Percentiles rank a stretch among this genome's conserved stretches.
Evolutionary conservation across 2,888 invertebrate genomes (phyloP).

Genomic region (Drosophila robusta): DNA sequence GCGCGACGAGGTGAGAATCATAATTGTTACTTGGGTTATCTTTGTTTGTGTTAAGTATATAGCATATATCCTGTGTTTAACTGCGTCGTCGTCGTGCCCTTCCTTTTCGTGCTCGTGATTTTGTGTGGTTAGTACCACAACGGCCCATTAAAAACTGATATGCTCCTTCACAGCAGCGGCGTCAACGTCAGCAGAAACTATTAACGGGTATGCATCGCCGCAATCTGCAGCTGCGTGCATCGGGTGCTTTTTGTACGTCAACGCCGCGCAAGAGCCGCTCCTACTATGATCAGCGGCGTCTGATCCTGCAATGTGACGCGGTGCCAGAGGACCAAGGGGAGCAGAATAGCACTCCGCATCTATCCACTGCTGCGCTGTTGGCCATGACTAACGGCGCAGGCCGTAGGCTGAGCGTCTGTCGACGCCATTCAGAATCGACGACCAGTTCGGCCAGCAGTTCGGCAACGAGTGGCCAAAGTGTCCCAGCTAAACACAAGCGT

Average conservation of each 20-base stretch:
- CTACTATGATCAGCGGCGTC: constrained; percentile 57
- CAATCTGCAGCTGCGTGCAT: constrained; percentile 12
- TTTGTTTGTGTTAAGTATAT: constrained; percentile 21
- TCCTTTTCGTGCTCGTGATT: constrained; percentile 25
- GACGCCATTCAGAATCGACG: not conserved
- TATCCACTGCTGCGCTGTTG: constrained; percentile 24
- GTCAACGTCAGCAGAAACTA: constrained; percentile 19
- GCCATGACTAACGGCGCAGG: constrained; percentile 10
- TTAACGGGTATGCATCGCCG: constrained; percentile 34
- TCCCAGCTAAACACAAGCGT: constrained; percentile 26
- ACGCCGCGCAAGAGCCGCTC: constrained; percentile 82
- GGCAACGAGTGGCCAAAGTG: not conserved
- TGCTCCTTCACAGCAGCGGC: constrained; percentile 40
- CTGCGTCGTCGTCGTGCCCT: constrained; percentile 24
- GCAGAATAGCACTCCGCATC: constrained; percentile 34
- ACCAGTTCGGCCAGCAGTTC: constrained; percentile 38
- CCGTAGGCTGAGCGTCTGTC: constrained; percentile 13
- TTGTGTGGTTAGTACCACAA: constrained; percentile 25
- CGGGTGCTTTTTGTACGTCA: constrained; percentile 73
- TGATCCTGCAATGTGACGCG: constrained; percentile 17
- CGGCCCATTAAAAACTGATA: constrained; percentile 19
- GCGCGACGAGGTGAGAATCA: constrained; percentile 63
- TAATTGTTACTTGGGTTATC: constrained; percentile 7
- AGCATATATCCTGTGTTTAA: constrained; percentile 10
- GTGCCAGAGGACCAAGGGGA: constrained; percentile 2